Evolutionary conservation across 2,888 invertebrate species (phyloP), one percentile per base, ranked within the genome.

Genomic region (Drosophila ochracea): DNA sequence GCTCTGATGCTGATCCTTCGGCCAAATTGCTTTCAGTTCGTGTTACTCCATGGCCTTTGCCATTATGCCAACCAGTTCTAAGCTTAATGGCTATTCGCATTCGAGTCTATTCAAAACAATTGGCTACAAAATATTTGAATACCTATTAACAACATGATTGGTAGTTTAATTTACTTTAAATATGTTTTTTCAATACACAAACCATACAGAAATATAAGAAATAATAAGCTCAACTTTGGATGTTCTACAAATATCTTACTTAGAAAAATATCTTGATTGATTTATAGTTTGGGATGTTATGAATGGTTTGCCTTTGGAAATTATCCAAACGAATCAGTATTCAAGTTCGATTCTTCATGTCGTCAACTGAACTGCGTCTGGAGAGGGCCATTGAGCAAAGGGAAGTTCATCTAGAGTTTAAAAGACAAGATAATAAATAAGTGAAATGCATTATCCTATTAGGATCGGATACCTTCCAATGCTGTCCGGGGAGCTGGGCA

Each of bases 11-110:
- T 19, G 64, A 68, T 73, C 78, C 78, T 66, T 73, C 67, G 66
- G 52, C 77, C 65, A 71, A 76, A 50, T n/a, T 75, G 43, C 35
- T 11, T 62, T 49, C 43, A 28, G 37, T 62, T 28, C 33, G 30
- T 37, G 28, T 43, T 50, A 21, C 13, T 58, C 19, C 21, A 30
- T 37, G 35, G 66, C 54, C 33, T 33, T 37, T 47, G 47, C 47
- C 28, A 25, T 47, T 47, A 47, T 25, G 25, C 9, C 47, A 9
- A 25, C 47, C 47, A 47, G 47, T 28, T 47, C 47, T 16, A 25
- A 77, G 77, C 77, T 63, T 77, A 73, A 77, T 77, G 73, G 60
- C 69, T 54, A 64, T 78, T 67, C 50, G 7, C 25, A 25, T 9
- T 47, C 47, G 47, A 13, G 21, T 47, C 47, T 47, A 47, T 47